Evolutionary conservation across 1,140 invertebrate genomes (phyloP).

Genomic region (Bombus pyrosoma): DNA sequence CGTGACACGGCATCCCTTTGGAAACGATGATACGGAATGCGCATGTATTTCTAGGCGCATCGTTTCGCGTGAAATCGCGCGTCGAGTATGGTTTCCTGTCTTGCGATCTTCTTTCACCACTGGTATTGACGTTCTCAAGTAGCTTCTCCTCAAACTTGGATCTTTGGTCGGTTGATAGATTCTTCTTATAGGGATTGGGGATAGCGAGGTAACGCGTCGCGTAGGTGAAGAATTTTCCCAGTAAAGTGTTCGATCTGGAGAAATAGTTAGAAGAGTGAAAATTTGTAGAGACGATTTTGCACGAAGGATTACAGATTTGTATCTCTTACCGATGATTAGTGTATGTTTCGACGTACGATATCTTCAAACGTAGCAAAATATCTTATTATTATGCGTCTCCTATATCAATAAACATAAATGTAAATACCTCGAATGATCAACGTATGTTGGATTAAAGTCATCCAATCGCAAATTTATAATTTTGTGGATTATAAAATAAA

Average conservation of each 20-base stretch:
- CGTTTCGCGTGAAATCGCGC: not conserved
- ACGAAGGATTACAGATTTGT: too few relatives aligned
- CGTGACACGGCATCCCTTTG: constrained; percentile 17
- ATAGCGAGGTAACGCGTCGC: not conserved
- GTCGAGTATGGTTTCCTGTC: not conserved
- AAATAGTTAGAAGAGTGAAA: too few relatives aligned
- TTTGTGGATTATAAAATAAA: too few relatives aligned
- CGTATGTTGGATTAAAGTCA: too few relatives aligned
- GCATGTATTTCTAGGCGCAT: not conserved
- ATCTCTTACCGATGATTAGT: too few relatives aligned
- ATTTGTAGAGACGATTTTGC: too few relatives aligned
- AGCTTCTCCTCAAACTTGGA: not conserved
- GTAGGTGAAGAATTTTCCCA: not conserved
- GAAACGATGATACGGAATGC: not conserved
- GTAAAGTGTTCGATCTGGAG: not conserved
- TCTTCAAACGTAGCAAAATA: too few relatives aligned
- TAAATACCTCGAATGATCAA: too few relatives aligned
- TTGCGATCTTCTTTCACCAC: not conserved
- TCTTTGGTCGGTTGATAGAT: not conserved
- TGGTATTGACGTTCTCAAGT: not conserved
- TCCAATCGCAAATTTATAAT: too few relatives aligned
- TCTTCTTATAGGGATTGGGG: not conserved
- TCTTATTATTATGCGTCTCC: too few relatives aligned
- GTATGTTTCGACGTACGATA: too few relatives aligned
- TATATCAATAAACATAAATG: too few relatives aligned